Base-by-base conservation (phyloP, 1,140 invertebrate species). In the Metopolophium dirhodum region DNA sequence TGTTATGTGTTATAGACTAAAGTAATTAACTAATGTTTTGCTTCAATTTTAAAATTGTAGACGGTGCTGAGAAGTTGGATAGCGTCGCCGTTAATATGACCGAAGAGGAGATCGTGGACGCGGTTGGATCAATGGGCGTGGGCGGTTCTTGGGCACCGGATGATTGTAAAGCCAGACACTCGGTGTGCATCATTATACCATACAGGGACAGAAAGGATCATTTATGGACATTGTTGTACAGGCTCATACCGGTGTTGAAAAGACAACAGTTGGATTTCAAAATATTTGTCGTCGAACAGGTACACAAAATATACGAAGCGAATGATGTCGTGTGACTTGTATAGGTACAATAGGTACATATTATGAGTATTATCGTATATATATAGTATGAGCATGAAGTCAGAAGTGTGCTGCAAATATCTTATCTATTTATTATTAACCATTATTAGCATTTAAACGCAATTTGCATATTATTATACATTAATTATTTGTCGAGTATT, bases 261-360 rank as follows among this genome's bases (percentile, higher is more conserved):
- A 94, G 96, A 61, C 97, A 97, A 94, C 95, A 96, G 94, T 94
- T 97, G 7, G 95, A 97, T 94, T 97, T 97, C 94, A 95, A 95
- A 91, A 96, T 97, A 93, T 96, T 96, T 95, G 95, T 97, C 8
- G 95, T 96, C 9, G 97, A 97, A 95, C 97, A 97, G 94, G 95
- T 95, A 90, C 1, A 18, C 20, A 6, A 54, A 22, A 54, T 87
- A 77, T 77, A 77, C 1, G 30, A 77, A n/a, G n/a, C n/a, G n/a
- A 77, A 30, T 61, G 0, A 30, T 9, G 26, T 26, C 4, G 6
- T 3, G 26, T 3, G 9, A 61, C 26, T 30, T 61, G 57, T 68
- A n/a, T 8, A 2, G 37, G 37, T 37, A 41, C 2, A 41, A 41
- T 57, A 54, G 22, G 0, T 54, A 54, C 6, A 23, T 57, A 57